Conservation (phyloP, 64 coral and sea anemone species). For the Stylophora pistillata region DNA sequence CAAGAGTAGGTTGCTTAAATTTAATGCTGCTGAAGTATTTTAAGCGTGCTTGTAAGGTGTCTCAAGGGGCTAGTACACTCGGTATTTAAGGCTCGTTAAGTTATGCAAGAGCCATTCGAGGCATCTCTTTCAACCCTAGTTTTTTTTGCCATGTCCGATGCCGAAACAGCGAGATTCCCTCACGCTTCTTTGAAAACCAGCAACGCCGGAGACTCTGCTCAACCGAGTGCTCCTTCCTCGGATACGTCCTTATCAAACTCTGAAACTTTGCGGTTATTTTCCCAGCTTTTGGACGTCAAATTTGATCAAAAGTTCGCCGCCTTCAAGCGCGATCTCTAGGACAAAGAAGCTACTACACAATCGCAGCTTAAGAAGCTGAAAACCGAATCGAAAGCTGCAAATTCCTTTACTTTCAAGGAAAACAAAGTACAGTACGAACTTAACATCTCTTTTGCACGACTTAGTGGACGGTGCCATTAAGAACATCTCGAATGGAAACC, state of each 20-base stretch:
- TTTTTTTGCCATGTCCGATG: no score
- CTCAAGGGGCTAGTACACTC: constrained; percentile 33
- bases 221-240: no score
- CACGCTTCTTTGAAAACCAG: no score
- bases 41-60: constrained; percentile 25
- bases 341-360: constrained; percentile 14
- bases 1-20: no score
- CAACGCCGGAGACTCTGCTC: no score
- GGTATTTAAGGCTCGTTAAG: constrained; percentile 42
- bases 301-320: constrained; percentile 42
- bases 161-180: no score
- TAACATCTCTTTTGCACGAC: constrained; percentile 31
- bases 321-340: constrained; percentile 58
- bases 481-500: constrained; percentile 21
- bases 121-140: constrained; percentile 45
- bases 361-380: constrained; percentile 60
- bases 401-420: constrained; percentile 55
- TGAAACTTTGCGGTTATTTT: constrained; percentile 49
- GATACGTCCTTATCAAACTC: constrained; percentile 40
- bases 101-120: constrained; percentile 43
- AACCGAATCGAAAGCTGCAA: constrained; percentile 52
- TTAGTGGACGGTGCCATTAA: constrained; percentile 7
- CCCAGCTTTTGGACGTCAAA: constrained; percentile 47
- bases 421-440: constrained; percentile 67
- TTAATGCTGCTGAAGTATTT: no score